Evolutionary conservation across 1,140 invertebrate genomes (phyloP), one percentile per base, ranked within the genome.

Genomic region (Trinorchestia longiramus): DNA sequence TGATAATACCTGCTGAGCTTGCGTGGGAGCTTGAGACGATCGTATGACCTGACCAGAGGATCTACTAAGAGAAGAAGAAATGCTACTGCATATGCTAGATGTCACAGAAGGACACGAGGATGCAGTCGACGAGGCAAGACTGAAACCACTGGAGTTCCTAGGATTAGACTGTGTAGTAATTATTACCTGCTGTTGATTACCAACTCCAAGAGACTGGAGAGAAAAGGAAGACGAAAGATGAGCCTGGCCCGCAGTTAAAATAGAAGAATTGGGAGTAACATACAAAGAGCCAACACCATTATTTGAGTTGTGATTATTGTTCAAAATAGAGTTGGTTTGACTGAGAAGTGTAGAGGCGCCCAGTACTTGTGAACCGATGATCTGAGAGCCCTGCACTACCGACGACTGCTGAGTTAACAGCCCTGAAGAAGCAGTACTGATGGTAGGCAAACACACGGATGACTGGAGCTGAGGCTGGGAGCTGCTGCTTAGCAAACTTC

Each of bases 231-330:
- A 94, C 40, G 92, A 94, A 47, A 94, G 92, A 28, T 94, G 92
- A 44, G 92, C 44, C 40, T 94, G 92, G 4, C 92, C 92, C 19
- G 43, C 40, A 3, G 62, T 77, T 43, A 94, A 45, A 45, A 94
- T 94, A 94, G 92, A 94, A 45, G 92, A 94, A 94, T 94, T 94
- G 41, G 92, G 92, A 15, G 92, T 94, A 47, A 94, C 92, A 47
- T 45, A 94, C 43, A 94, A 47, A n/a, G 92, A 47, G 43, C 43
- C 92, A 94, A 47, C 43, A 6, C 43, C 44, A 43, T 45, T 47
- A 45, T 44, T 94, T 43, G 92, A 44, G 92, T 94, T 94, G 41
- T 87, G 36, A 28, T 43, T 90, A 43, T 43, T 43, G 44, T 94
- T 94, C 43, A 94, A 47, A 43, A 94, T 40, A 45, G 43, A 47